Base-by-base conservation (phyloP, 2,888 invertebrate species). In the Sturmia bella region DNA sequence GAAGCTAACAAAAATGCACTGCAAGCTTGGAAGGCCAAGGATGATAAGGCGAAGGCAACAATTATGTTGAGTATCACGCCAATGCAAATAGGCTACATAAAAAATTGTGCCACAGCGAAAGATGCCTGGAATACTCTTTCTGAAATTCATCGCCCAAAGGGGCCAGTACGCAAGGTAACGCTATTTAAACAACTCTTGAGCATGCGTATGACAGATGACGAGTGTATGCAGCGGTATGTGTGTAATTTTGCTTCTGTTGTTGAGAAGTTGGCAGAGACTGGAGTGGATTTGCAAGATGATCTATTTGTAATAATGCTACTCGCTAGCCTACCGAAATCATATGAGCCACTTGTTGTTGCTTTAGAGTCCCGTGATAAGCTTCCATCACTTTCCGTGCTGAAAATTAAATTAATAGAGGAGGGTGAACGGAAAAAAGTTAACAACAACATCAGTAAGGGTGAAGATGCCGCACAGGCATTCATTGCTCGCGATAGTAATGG, bases 361-460 rank as follows among this genome's bases (percentile, higher is more conserved):
- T 6, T 27, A 27, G 27, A 27, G 9, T 9, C 17, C 3, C 17
- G 82, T 3, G 83, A 83, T 64, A 63, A 74, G 13, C 56, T 83
- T 0, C 81, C 84, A n/a, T 45, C 24, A 1, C 48, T 82, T 0
- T 56, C 32, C 57, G 69, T 69, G 15, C 7, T 82, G 32, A 84
- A 83, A 32, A n/a, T 80, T 3, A 83, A 81, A 41, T 45, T 84
- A 11, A 11, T 43, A 0, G 80, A 83, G 69, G 84, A 82, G 37
- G 75, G 77, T 5, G 78, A 70, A 27, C 24, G 77, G 50, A 41
- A 66, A 41, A 83, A 75, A 76, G 13, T 61, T 17, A 17, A 41
- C 12, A n/a, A 21, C 24, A 32, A 66, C 32, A n/a, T n/a, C n/a
- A n/a, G n/a, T n/a, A n/a, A n/a, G n/a, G 9, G 15, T 15, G 82